phyloP scores from a whole-genome alignment of 2,113 vertebrate species.

The Pyrgilauda ruficollis region DNA sequence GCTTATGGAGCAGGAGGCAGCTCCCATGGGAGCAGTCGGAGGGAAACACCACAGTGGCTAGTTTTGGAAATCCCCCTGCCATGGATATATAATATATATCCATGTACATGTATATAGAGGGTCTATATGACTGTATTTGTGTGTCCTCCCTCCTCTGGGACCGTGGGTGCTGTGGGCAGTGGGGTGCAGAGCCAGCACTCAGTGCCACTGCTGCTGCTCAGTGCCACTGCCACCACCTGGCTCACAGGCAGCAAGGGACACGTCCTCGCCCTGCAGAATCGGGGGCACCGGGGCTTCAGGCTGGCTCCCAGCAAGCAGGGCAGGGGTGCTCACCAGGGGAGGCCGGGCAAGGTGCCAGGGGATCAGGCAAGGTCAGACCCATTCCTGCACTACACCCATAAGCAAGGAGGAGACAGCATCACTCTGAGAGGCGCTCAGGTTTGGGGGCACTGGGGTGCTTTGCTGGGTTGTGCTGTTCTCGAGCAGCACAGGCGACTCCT shows the following conservation, averaged over 20 bases:
- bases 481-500: not conserved
- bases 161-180: fast-evolving
- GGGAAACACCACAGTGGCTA: not conserved
- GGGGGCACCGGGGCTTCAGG: not conserved
- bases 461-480: not conserved
- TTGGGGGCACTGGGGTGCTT: not conserved
- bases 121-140: fast-evolving
- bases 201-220: not conserved
- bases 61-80: not conserved
- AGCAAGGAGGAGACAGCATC: not conserved
- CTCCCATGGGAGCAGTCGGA: not conserved
- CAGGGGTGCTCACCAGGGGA: not conserved
- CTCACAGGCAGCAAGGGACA: not conserved
- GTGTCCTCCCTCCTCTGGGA: not conserved
- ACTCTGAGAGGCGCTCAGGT: fast-evolving
- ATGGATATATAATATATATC: too few species aligned
- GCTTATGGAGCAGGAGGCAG: not conserved
- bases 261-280: not conserved
- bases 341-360: fast-evolving
- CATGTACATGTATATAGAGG: too few species aligned
- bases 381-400: not conserved
- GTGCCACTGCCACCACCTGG: not conserved
- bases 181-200: not conserved
- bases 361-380: not conserved
- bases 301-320: not conserved